phyloP scores from a whole-genome alignment of 2,113 vertebrate species.

The Eupsittula cactorum region DNA sequence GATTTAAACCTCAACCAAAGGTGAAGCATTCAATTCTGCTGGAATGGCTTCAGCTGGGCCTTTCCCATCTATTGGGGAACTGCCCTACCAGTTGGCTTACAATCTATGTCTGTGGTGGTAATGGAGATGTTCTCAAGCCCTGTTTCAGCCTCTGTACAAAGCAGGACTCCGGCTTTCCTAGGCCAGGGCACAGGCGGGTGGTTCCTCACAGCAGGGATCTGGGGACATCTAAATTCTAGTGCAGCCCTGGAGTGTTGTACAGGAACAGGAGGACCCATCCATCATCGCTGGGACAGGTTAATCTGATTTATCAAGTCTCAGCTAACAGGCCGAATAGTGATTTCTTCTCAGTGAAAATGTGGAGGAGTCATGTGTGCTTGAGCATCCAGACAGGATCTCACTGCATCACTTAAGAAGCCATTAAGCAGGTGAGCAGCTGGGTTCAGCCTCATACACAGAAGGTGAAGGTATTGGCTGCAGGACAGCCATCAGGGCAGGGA shows the following conservation, averaged over 20 bases:
- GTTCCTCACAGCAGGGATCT: background rate
- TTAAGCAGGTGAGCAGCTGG: background rate
- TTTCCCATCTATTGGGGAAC: background rate
- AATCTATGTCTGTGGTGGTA: rapidly evolving
- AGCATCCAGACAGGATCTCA: background rate
- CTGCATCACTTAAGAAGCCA: background rate
- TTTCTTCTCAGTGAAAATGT: background rate
- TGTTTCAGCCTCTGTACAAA: background rate
- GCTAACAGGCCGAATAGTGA: background rate
- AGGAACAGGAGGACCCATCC: background rate
- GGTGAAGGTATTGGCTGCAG: background rate
- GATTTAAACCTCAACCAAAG: background rate
- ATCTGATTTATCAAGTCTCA: slow-evolving; percentile 7
- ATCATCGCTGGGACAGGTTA: background rate
- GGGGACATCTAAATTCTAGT: background rate
- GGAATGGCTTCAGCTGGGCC: background rate
- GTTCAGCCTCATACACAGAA: rapidly evolving
- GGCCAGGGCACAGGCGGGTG: background rate
- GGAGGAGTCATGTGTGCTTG: background rate
- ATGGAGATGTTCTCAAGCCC: background rate
- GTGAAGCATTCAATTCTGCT: background rate
- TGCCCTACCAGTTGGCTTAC: background rate
- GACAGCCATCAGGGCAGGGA: rapidly evolving
- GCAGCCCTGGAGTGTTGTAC: background rate
- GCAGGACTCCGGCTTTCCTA: background rate